Percentiles rank a stretch among this genome's conserved stretches.
These are phyloP conservation scores for Linnaemya vulpina DNA, from an alignment of 2,888 invertebrate species.

Conservation along the genomic window DNA sequence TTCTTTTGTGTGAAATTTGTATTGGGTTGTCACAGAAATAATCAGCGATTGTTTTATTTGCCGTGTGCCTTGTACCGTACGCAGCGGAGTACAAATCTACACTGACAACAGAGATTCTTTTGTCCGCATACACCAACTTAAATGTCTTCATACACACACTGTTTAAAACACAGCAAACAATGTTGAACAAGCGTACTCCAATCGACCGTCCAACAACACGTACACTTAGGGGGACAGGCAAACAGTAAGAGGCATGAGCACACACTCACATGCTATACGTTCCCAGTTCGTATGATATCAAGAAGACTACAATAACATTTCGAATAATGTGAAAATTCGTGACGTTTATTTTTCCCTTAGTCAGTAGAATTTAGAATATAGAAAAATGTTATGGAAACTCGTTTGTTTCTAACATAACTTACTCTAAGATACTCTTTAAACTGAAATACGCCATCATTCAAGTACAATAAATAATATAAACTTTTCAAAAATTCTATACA, in stretches of 20 bases:
- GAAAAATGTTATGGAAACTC: slow-evolving; percentile 53
- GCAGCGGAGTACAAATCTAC: slow-evolving; percentile 83
- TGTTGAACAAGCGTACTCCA: slow-evolving; percentile 57
- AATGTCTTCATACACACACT: slow-evolving; percentile 72
- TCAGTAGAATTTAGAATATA: slow-evolving; percentile 56
- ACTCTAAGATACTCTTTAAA: slow-evolving; percentile 72
- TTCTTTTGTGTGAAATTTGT: slow-evolving; percentile 36
- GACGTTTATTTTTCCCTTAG: slow-evolving; percentile 60
- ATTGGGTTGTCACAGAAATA: slow-evolving; percentile 46
- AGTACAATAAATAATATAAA: slow-evolving; percentile 28
- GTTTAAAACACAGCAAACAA: slow-evolving; percentile 61
- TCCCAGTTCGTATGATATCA: slow-evolving; percentile 60
- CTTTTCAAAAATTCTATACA: slow-evolving; percentile 24
- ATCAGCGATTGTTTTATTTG: slow-evolving; percentile 74
- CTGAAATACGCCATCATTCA: slow-evolving; percentile 10
- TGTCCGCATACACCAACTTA: slow-evolving; percentile 74
- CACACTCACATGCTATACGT: slow-evolving; percentile 22
- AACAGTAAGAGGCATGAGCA: slow-evolving; percentile 2
- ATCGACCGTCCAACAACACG: slow-evolving; percentile 28
- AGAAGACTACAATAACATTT: slow-evolving; percentile 68
- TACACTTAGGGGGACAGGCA: slow-evolving; percentile 19
- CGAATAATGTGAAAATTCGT: slow-evolving; percentile 76
- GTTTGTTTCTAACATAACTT: slow-evolving; percentile 71
- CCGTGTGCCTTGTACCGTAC: slow-evolving; percentile 80
- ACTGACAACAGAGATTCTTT: slow-evolving; percentile 81